These are phyloP conservation scores for Hirudinaria manillensis DNA, from an alignment of 2,888 invertebrate genomes.

Conservation along the genomic window DNA sequence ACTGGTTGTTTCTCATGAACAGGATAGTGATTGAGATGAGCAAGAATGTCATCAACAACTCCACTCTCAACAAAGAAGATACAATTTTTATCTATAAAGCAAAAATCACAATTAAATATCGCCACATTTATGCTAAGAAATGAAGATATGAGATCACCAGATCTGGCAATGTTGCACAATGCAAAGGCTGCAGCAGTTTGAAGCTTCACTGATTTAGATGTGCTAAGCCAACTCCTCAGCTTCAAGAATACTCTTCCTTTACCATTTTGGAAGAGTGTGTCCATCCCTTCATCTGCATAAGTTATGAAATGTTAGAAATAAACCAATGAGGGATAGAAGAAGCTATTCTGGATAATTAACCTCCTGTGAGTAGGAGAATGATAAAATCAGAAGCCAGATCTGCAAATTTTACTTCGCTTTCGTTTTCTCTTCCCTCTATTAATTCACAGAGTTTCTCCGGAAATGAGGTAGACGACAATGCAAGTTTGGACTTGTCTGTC, in stretches of 20 bases:
- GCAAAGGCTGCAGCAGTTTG: slow-evolving; percentile 26
- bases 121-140: not conserved
- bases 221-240: slow-evolving; percentile 17
- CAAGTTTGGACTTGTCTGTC: slow-evolving; percentile 10
- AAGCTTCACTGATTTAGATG: not conserved
- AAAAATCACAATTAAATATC: not conserved
- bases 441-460: slow-evolving; percentile 1
- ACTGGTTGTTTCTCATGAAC: not conserved
- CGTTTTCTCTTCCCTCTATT: not conserved
- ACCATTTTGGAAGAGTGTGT: slow-evolving; percentile 11
- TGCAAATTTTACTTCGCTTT: not conserved
- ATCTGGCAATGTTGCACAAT: slow-evolving; percentile 26
- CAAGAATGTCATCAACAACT: slow-evolving; percentile 15
- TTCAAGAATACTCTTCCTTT: slow-evolving; percentile 7
- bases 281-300: slow-evolving; percentile 21
- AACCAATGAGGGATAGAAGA: no score
- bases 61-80: slow-evolving; percentile 22
- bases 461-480: not conserved
- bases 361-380: slow-evolving; percentile 22
- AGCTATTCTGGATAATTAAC: not conserved
- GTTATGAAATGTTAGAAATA: no score
- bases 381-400: slow-evolving; percentile 20
- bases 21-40: slow-evolving; percentile 4
- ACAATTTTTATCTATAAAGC: slow-evolving; percentile 21
- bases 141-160: slow-evolving; percentile 6